A percentile compares a stretch with the other conserved stretches of the same genome.
Conservation (phyloP, 2,888 invertebrate genomes). For the Himalopsyche anomala region DNA sequence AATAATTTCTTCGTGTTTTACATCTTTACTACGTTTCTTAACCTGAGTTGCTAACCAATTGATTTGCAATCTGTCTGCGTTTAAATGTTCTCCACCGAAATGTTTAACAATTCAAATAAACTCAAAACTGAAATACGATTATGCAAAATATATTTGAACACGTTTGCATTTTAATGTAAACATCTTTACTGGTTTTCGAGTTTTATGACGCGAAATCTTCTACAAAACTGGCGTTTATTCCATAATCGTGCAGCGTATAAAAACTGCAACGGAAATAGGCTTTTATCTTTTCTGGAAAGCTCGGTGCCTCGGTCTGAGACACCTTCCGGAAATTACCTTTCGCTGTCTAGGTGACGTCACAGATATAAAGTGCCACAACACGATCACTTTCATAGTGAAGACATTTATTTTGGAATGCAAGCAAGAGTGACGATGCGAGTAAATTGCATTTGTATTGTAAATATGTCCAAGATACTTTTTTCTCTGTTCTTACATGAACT, state of each 20-base stretch:
- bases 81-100: too few relatives aligned
- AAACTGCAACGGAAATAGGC: conserved; percentile 53
- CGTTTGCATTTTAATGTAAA: too few relatives aligned
- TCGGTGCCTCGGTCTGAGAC: not conserved
- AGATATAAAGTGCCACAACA: conserved; percentile 13
- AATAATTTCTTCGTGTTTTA: too few relatives aligned
- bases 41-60: too few relatives aligned
- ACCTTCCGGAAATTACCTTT: conserved; percentile 46
- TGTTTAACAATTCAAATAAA: too few relatives aligned
- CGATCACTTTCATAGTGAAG: not conserved
- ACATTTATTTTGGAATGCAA: not conserved
- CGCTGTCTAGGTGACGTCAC: conserved; percentile 37
- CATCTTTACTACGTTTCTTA: too few relatives aligned
- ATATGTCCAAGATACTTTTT: too few relatives aligned
- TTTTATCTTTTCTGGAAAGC: conserved; percentile 35
- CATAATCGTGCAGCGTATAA: conserved; percentile 51
- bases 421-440: not conserved
- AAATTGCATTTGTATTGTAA: not conserved
- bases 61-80: too few relatives aligned
- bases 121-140: too few relatives aligned
- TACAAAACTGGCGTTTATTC: not conserved
- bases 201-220: not conserved
- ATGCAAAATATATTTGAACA: too few relatives aligned
- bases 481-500: too few relatives aligned
- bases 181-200: too few relatives aligned